Conservation (phyloP, 2,113 vertebrate genomes). For the Capra hircus region DNA sequence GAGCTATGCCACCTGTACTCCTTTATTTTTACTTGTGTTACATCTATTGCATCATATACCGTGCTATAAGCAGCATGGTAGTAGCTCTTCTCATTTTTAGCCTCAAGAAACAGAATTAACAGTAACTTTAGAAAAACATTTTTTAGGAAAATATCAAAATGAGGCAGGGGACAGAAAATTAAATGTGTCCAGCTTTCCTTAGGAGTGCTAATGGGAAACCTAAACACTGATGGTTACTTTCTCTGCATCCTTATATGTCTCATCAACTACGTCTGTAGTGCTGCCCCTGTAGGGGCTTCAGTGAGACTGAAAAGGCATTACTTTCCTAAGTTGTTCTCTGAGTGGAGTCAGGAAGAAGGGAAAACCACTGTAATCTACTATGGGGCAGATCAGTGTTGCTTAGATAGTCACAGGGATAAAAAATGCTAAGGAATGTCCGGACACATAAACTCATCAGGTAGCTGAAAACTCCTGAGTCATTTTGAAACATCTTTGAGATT, state of each 20-base stretch:
- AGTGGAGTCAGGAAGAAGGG: background rate
- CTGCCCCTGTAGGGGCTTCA: fast-evolving
- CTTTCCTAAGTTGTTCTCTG: background rate
- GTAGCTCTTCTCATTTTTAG: background rate
- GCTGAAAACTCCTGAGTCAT: background rate
- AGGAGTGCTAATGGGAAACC: background rate
- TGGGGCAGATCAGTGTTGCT: background rate
- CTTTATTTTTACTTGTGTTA: background rate
- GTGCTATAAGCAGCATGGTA: background rate
- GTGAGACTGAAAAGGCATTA: fast-evolving
- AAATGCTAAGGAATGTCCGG: background rate
- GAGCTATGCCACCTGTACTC: background rate
- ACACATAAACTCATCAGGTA: background rate
- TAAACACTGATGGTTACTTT: background rate
- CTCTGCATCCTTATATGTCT: background rate
- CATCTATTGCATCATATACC: background rate
- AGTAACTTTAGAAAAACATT: background rate
- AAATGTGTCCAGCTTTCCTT: background rate
- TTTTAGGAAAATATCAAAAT: background rate
- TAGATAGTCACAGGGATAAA: background rate
- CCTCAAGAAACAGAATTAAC: background rate
- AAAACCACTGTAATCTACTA: background rate
- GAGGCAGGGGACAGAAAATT: background rate
- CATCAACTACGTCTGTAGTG: fast-evolving
- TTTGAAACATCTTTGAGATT: background rate